These are phyloP conservation scores for Belgica antarctica DNA, from an alignment of 2,888 invertebrate genomes.

Conservation along the genomic window DNA sequence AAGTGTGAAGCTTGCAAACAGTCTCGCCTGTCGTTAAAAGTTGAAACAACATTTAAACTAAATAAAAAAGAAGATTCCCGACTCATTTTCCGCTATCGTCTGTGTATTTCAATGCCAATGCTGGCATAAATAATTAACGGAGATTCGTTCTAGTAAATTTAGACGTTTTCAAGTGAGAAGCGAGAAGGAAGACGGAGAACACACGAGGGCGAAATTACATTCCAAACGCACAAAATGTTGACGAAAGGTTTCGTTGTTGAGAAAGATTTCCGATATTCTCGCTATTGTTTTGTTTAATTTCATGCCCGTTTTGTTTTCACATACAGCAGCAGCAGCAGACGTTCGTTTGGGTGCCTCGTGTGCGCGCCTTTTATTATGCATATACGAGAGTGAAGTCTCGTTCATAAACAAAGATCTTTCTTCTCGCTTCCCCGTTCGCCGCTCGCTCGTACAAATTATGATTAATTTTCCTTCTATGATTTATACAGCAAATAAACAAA, in stretches of 20 bases:
- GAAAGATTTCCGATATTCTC: not conserved
- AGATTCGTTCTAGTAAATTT: not conserved
- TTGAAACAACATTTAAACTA: too few species aligned
- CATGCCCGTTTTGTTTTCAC: conserved; percentile 19
- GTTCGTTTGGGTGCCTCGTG: conserved; percentile 15
- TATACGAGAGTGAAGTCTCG: conserved; percentile 17
- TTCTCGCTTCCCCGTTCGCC: conserved; percentile 10
- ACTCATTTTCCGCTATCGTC: not conserved
- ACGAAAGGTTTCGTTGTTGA: not conserved
- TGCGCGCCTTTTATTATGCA: conserved; percentile 11
- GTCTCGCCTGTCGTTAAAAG: too few species aligned
- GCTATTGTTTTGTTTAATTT: conserved; percentile 25
- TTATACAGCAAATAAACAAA: conserved; percentile 12
- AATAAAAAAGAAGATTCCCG: too few species aligned
- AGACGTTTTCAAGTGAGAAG: not conserved
- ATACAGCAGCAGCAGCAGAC: conserved; percentile 2
- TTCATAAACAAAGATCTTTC: conserved; percentile 27
- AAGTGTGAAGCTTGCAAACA: too few species aligned
- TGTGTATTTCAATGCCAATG: not conserved
- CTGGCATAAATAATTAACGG: conserved; percentile 15
- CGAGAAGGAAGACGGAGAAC: not conserved
- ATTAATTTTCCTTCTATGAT: conserved; percentile 39
- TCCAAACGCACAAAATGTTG: conserved; percentile 4
- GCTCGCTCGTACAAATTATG: conserved; percentile 41
- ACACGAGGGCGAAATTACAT: not conserved